Evolutionary conservation across 2,797 vertebrate species (phyloP).

Genomic region (Artibeus lituratus): DNA sequence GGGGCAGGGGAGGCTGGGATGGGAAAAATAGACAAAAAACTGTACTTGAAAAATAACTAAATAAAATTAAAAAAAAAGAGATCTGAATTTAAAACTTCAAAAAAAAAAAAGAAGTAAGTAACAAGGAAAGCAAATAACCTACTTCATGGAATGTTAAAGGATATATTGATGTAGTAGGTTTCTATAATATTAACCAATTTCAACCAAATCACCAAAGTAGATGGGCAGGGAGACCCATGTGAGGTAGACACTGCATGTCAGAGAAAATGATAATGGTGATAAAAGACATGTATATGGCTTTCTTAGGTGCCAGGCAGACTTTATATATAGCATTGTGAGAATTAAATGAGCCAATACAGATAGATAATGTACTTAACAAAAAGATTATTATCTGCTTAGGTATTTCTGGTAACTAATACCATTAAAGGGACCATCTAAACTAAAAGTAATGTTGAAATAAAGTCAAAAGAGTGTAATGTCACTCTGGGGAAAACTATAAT

Average conservation of each 20-base stretch:
- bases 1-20: too few relatives aligned
- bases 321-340: background rate
- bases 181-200: background rate
- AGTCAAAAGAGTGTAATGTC: background rate
- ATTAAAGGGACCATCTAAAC: background rate
- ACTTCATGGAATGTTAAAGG: background rate
- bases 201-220: background rate
- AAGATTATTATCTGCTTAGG: background rate
- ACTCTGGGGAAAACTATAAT: background rate
- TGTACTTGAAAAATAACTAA: too few relatives aligned
- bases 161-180: background rate
- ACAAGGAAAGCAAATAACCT: background rate
- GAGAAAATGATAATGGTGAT: background rate
- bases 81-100: too few relatives aligned
- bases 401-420: background rate
- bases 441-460: background rate
- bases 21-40: too few relatives aligned
- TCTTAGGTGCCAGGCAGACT: background rate
- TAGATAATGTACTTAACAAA: background rate
- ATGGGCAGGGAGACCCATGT: background rate
- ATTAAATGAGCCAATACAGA: background rate
- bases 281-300: background rate
- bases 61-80: too few relatives aligned
- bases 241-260: background rate
- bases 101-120: background rate